phyloP scores from a whole-genome alignment of 2,797 vertebrate genomes.

The Coreius guichenoti region DNA sequence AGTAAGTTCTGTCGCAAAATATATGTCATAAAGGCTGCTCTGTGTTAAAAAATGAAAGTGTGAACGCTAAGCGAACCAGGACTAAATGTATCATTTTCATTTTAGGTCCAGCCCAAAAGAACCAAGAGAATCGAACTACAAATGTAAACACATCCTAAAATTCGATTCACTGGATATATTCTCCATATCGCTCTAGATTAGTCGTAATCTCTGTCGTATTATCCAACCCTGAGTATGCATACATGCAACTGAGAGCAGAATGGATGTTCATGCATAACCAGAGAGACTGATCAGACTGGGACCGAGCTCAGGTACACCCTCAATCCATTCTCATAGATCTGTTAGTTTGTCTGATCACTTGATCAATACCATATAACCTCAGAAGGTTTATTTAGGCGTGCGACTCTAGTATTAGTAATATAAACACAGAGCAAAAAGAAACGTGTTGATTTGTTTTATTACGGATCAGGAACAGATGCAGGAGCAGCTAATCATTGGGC shows the following conservation, averaged over 20 bases:
- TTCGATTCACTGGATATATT: background rate
- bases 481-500: slow-evolving; percentile 54
- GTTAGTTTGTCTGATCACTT: slow-evolving; percentile 74
- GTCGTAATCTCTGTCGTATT: slow-evolving; percentile 13
- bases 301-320: slow-evolving; percentile 5
- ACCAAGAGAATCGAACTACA: background rate
- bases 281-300: slow-evolving; percentile 34
- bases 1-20: no score
- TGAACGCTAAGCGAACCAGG: background rate
- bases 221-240: slow-evolving; percentile 19
- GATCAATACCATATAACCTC: slow-evolving; percentile 69
- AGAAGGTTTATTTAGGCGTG: slow-evolving; percentile 72
- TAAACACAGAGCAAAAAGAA: slow-evolving; percentile 59
- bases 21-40: no score
- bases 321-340: slow-evolving; percentile 74
- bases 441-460: slow-evolving; percentile 68
- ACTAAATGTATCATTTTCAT: background rate
- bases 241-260: background rate
- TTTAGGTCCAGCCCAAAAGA: background rate
- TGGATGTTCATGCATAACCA: slow-evolving; percentile 45
- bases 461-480: slow-evolving; percentile 49
- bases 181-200: background rate
- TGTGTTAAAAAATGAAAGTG: background rate
- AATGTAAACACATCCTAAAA: background rate
- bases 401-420: slow-evolving; percentile 66